Base-by-base conservation (phyloP, 1,140 invertebrate genomes). In the Macrosteles quadrilineatus region DNA sequence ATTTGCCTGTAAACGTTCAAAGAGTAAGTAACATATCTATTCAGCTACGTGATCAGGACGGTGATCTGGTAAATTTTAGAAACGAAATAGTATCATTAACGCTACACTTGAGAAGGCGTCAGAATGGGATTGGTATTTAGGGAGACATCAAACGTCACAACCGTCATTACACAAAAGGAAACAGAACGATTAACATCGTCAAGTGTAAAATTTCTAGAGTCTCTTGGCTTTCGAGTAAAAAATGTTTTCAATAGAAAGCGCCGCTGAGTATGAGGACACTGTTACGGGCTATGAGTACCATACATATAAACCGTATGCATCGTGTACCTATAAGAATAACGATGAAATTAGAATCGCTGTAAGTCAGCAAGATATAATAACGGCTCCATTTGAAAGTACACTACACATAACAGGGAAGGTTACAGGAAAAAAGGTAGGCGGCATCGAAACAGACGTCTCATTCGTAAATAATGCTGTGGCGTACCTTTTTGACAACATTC, bases 401-500 rank as follows among this genome's bases (percentile, higher is more conserved):
- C 25, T 81, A 11, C 75, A 80, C 62, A 72, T 81, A 12, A 71
- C 74, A 62, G 77, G 79, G 17, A 72, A 32, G 3, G 21, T 27
- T 3, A 12, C 11, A 12, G 57, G 27, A 4, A 30, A 17, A 27
- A 62, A 73, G 12, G 76, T 27, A 6, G 36, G 23, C 6, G 19
- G 2, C 9, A 21, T 21, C 1, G 67, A 11, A 21, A 9, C 25
- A 6, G 9, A 12, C 21, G 30, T 17, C n/a, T 21, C 6, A 12
- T 63, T 72, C 14, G 27, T 53, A 17, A 68, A 73, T 23, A 71
- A 71, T 11, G 64, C 62, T 0, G 25, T 68, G 1, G 72, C 76
- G 29, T 77, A 77, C 75, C 69, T 83, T 12, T 83, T 84, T 75
- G 76, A 80, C 69, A 80, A 82, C 71, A 80, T 82, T n/a, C 73